Base-by-base conservation (phyloP, 2,888 invertebrate species). In the Lasioglossum malachurum region DNA sequence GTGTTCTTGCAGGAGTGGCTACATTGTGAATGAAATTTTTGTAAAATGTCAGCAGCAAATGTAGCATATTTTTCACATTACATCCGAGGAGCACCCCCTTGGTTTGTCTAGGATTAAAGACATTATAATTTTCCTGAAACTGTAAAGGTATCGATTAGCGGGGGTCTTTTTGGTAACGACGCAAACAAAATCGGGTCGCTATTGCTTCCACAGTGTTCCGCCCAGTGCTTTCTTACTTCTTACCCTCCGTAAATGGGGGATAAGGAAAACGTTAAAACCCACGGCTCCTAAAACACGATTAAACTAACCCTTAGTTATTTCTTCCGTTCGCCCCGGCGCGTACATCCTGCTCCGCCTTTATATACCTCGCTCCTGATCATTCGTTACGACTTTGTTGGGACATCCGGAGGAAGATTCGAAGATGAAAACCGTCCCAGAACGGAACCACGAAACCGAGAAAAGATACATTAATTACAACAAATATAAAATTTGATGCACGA, bases 241-340 rank as follows among this genome's bases (percentile, higher is more conserved):
- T 84, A 78, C 87, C 83, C 86, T 73, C 81, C 44, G 78, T 41
- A 86, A 84, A 87, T 82, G 77, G 86, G 80, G 78, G 78, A 86
- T 82, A 84, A 79, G 84, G 82, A 78, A 77, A 80, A 88, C 79
- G 83, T 81, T 84, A 80, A 87, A 88, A 86, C 84, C 76, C 87
- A 90, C 86, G 88, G 79, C 85, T 92, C 92, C 93, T 94, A 94
- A 94, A 94, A 92, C 91, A 92, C 92, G 92, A 93, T 95, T 93
- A 94, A 91, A 90, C 91, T 94, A 94, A 95, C 93, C 93, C 94
- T 93, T 93, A 94, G 93, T 94, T 95, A 94, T 93, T 93, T 92
- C 89, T 89, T 87, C 87, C 86, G 83, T 81, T 76, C 89, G 87
- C 88, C 88, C 88, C 80, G 78, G 67, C 73, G 78, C 80, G 80